phyloP scores from a whole-genome alignment of 2,888 invertebrate species.

The Caenorhabditis japonica region DNA sequence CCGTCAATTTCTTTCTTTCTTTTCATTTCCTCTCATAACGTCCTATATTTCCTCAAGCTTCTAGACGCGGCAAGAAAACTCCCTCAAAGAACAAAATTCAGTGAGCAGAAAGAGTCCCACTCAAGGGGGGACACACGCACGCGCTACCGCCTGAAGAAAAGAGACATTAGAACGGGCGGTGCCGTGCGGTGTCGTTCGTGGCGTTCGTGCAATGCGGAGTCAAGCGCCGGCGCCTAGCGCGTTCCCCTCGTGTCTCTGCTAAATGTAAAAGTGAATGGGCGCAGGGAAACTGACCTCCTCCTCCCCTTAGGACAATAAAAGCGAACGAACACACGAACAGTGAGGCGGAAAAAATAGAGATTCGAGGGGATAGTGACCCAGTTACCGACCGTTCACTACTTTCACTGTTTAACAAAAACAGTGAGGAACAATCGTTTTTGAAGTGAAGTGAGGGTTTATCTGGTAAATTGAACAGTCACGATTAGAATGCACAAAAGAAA shows the following conservation, averaged over 20 bases:
- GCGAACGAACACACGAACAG: slow-evolving; percentile 42
- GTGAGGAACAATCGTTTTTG: too few relatives aligned
- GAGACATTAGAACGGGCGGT: slow-evolving; percentile 35
- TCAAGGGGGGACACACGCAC: not conserved
- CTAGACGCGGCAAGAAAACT: too few relatives aligned
- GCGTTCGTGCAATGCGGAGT: slow-evolving; percentile 48
- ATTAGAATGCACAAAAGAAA: too few relatives aligned
- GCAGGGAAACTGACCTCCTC: slow-evolving; percentile 11
- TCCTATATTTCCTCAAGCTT: too few relatives aligned
- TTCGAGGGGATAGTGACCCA: slow-evolving; percentile 33
- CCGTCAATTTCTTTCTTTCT: too few relatives aligned
- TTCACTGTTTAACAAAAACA: slow-evolving; percentile 18
- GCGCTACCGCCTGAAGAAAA: not conserved
- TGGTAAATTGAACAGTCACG: too few relatives aligned
- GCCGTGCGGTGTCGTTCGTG: slow-evolving; percentile 41
- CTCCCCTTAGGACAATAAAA: slow-evolving; percentile 42
- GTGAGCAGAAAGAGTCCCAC: too few relatives aligned
- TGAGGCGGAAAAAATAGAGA: slow-evolving; percentile 1
- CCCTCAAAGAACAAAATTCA: too few relatives aligned
- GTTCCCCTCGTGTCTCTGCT: slow-evolving; percentile 10
- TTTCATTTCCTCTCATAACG: too few relatives aligned
- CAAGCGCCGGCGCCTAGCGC: slow-evolving; percentile 41
- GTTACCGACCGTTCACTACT: slow-evolving; percentile 28
- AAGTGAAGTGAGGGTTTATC: too few relatives aligned
- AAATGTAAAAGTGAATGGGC: not conserved